Percentiles rank a stretch among this genome's conserved stretches.
These are phyloP conservation scores for Caenorhabditis angaria DNA, from an alignment of 2,888 invertebrate genomes.

Conservation along the genomic window DNA sequence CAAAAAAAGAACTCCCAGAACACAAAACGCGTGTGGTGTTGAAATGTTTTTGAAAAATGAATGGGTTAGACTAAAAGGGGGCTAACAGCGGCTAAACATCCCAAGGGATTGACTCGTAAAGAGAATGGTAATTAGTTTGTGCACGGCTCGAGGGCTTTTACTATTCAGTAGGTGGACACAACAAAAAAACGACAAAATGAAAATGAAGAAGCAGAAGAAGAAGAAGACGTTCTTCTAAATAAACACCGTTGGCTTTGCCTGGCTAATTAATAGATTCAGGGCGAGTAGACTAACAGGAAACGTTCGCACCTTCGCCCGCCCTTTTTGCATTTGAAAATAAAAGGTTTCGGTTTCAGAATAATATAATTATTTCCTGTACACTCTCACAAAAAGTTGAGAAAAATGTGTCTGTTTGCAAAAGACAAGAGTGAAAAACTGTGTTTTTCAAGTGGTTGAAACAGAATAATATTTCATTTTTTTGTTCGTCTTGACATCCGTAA, in stretches of 20 bases:
- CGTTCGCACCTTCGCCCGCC: not conserved
- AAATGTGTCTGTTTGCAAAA: not conserved
- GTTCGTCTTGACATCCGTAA: conserved; percentile 3
- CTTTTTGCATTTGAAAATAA: too few relatives aligned
- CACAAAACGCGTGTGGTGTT: conserved; percentile 26
- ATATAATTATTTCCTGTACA: conserved; percentile 35
- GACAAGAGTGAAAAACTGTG: not conserved
- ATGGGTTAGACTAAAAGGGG: not conserved
- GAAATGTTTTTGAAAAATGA: conserved; percentile 41
- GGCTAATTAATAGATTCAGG: conserved; percentile 5
- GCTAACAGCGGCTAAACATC: conserved; percentile 1
- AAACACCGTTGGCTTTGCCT: not conserved
- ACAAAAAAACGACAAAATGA: not conserved
- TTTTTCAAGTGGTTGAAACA: conserved; percentile 18
- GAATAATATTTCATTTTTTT: conserved; percentile 8
- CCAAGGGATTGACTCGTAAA: conserved; percentile 3
- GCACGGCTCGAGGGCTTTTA: too few relatives aligned
- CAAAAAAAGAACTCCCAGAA: conserved; percentile 9
- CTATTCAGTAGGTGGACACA: conserved; percentile 18
- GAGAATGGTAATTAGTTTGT: conserved; percentile 4
- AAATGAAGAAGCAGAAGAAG: conserved; percentile 18
- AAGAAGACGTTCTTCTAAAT: conserved; percentile 11
- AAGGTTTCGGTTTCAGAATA: conserved; percentile 39
- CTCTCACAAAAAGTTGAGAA: conserved; percentile 3
- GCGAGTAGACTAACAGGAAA: conserved; percentile 29